phyloP scores from a whole-genome alignment of 37 sponge, comb jelly and placozoan genomes.

The Ianthella basta region DNA sequence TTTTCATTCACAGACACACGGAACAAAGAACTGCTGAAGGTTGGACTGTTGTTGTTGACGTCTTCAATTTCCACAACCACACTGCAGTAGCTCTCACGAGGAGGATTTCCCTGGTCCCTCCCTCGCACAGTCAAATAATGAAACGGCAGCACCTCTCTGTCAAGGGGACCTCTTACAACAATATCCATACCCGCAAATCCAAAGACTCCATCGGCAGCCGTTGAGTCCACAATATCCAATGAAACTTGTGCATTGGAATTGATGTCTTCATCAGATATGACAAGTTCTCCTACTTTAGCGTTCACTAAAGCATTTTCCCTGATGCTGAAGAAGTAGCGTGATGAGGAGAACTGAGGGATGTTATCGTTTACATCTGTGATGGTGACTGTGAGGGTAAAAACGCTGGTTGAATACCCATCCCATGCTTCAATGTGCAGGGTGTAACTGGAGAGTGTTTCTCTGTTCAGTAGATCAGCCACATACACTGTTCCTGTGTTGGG shows the following conservation, averaged over 20 bases:
- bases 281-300: constrained; percentile 19
- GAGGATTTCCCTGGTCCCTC: constrained; percentile 35
- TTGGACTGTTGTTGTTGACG: constrained; percentile 67
- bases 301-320: constrained; percentile 13
- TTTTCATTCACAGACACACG: constrained; percentile 17
- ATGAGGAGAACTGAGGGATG: constrained; percentile 46
- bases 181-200: constrained; percentile 1
- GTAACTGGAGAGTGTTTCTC: constrained; percentile 10
- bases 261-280: constrained; percentile 40
- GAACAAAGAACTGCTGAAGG: constrained; percentile 26
- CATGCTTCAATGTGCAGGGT: constrained; percentile 6
- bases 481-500: constrained; percentile 62
- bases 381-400: constrained; percentile 20
- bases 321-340: not conserved
- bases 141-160: constrained; percentile 30
- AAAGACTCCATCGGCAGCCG: constrained; percentile 45
- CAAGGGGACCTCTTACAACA: not conserved
- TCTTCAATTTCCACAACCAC: constrained; percentile 48
- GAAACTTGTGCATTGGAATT: constrained; percentile 35
- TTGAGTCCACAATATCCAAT: constrained; percentile 32
- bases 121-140: constrained; percentile 32
- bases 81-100: not conserved
- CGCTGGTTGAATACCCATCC: constrained; percentile 1
- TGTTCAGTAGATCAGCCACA: constrained; percentile 33
- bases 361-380: constrained; percentile 59